Evolutionary conservation across 2,797 vertebrate species (phyloP).

Genomic region (Pipistrellus kuhlii): DNA sequence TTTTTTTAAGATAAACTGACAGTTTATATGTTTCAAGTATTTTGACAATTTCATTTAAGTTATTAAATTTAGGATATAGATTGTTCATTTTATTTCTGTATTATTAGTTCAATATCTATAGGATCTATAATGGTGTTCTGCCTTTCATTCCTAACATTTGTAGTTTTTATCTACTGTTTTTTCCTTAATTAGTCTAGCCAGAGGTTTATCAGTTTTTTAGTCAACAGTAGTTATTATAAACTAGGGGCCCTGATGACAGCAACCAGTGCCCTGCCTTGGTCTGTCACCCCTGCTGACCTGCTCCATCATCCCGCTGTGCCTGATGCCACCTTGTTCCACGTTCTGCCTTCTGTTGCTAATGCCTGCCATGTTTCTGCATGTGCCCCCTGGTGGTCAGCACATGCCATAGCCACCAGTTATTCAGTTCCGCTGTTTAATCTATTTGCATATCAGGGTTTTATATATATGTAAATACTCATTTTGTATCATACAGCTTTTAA

Average conservation of each 20-base stretch:
- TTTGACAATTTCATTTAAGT: background rate
- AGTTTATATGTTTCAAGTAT: conserved; percentile 28
- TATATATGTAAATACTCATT: background rate
- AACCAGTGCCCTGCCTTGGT: no score
- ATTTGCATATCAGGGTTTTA: no score
- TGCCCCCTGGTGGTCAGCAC: no score
- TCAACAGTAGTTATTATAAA: background rate
- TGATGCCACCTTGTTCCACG: no score
- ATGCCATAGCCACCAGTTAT: no score
- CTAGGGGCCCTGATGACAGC: no score
- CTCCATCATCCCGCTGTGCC: no score
- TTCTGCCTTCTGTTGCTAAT: no score
- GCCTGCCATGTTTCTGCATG: no score
- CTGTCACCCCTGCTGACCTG: no score
- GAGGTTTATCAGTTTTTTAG: background rate
- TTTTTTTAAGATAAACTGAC: conserved; percentile 47
- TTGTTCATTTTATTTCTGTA: background rate
- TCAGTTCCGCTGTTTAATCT: no score
- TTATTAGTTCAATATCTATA: background rate
- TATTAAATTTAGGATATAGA: background rate
- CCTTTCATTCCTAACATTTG: background rate
- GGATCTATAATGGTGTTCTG: background rate
- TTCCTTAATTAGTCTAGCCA: background rate
- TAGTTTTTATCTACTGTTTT: background rate
- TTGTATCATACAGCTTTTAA: background rate